Evolutionary conservation across 2,888 invertebrate species (phyloP).

Genomic region (Lasius fuliginosus): DNA sequence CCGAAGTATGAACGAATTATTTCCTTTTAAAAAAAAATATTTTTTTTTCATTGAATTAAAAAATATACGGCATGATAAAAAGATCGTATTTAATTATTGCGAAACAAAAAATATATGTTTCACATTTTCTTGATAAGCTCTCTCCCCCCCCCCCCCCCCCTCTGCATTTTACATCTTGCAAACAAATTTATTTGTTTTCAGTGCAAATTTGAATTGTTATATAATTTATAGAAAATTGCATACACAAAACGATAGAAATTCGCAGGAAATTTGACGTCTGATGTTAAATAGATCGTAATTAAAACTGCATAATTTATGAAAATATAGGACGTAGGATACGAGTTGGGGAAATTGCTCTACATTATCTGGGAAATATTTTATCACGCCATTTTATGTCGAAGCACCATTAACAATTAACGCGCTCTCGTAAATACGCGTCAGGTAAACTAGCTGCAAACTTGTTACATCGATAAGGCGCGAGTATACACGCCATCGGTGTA

Average conservation of each 20-base stretch:
- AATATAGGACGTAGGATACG: not conserved
- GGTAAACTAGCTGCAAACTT: slow-evolving; percentile 28
- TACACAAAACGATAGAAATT: not conserved
- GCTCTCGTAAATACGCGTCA: not conserved
- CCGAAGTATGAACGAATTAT: not conserved
- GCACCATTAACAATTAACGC: not conserved
- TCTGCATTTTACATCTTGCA: not conserved
- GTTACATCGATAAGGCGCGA: slow-evolving; percentile 9
- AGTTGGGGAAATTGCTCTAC: not conserved
- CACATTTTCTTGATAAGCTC: not conserved
- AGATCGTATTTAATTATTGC: not conserved
- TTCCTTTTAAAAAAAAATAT: not conserved
- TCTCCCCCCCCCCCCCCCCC: no score
- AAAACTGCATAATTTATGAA: not conserved
- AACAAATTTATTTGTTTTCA: not conserved
- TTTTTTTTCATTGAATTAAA: not conserved
- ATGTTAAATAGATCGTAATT: not conserved
- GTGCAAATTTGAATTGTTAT: not conserved
- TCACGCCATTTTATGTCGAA: not conserved
- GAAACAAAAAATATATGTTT: not conserved
- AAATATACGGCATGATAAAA: not conserved
- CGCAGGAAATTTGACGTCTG: not conserved
- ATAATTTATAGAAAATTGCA: not conserved
- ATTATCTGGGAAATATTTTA: slow-evolving; percentile 30
- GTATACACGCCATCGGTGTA: slow-evolving; percentile 31